These are phyloP conservation scores for Lethrus apterus DNA, from an alignment of 1,140 invertebrate genomes.

Conservation along the genomic window DNA sequence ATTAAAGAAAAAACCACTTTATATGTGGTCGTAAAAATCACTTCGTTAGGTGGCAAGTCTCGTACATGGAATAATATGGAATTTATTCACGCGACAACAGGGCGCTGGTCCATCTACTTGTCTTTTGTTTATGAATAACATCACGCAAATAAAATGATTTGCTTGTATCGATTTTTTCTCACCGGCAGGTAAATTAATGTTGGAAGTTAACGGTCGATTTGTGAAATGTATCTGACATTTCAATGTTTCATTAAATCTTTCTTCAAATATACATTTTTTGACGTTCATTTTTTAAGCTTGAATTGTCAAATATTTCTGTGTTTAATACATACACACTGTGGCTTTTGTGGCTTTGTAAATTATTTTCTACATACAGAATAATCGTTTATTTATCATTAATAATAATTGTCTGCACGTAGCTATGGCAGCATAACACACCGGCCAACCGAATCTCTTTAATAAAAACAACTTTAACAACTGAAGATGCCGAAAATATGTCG, in stretches of 20 bases:
- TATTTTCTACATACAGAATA: not conserved
- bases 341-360: not conserved
- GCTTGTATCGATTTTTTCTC: slow-evolving; percentile 35
- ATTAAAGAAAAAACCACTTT: no score
- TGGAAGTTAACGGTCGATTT: slow-evolving; percentile 29
- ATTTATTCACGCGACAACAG: slow-evolving; percentile 28
- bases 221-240: slow-evolving; percentile 23
- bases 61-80: no score
- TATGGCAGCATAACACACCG: no score
- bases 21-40: no score
- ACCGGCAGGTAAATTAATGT: slow-evolving; percentile 33
- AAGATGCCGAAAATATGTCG: no score
- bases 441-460: no score
- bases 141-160: slow-evolving; percentile 28
- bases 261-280: slow-evolving; percentile 4
- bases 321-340: not conserved
- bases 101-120: slow-evolving; percentile 23
- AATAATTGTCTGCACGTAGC: no score
- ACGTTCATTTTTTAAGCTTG: not conserved
- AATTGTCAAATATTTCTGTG: not conserved
- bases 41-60: no score
- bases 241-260: slow-evolving; percentile 34
- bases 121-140: slow-evolving; percentile 25
- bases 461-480: no score
- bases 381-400: no score